A percentile compares a stretch with the other conserved stretches of the same genome.
phyloP scores from a whole-genome alignment of 1,140 invertebrate species.

The Drosophila bifasciata region DNA sequence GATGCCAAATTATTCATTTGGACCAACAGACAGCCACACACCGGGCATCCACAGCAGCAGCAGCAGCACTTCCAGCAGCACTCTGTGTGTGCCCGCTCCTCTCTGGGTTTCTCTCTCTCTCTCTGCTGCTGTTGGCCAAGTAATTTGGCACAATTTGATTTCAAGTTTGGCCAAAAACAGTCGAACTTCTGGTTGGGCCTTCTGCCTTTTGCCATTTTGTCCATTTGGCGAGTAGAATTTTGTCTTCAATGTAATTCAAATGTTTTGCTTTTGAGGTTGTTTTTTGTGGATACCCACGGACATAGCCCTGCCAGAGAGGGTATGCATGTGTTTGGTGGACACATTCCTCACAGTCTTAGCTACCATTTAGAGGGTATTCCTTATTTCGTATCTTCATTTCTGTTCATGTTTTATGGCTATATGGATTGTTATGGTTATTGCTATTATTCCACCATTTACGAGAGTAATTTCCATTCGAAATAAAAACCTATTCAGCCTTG shows the following conservation, averaged over 20 bases:
- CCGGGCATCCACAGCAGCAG: not conserved
- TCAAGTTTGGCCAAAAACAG: slow-evolving; percentile 41
- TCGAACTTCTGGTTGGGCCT: slow-evolving; percentile 1
- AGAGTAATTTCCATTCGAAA: slow-evolving; percentile 36
- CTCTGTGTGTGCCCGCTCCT: no score
- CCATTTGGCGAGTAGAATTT: slow-evolving; percentile 26
- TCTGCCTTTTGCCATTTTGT: slow-evolving; percentile 46
- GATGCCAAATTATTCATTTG: slow-evolving; percentile 54
- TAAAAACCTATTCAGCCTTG: slow-evolving; percentile 46
- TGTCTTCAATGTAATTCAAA: slow-evolving; percentile 45
- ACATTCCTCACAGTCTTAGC: no score
- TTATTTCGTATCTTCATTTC: no score
- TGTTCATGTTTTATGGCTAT: not conserved
- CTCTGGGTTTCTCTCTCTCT: no score
- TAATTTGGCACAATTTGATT: slow-evolving; percentile 54
- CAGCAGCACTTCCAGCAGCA: no score
- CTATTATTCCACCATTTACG: no score
- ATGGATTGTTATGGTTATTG: slow-evolving; percentile 23
- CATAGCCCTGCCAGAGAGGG: no score
- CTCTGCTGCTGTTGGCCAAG: slow-evolving; percentile 18
- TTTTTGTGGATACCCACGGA: not conserved
- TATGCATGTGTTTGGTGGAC: no score
- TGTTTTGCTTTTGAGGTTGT: slow-evolving; percentile 40
- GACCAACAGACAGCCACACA: slow-evolving; percentile 31
- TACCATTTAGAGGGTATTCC: no score